Evolutionary conservation across 2,113 vertebrate species (phyloP), one percentile per base, ranked within the genome.

Genomic region (Dipodomys stephensi): DNA sequence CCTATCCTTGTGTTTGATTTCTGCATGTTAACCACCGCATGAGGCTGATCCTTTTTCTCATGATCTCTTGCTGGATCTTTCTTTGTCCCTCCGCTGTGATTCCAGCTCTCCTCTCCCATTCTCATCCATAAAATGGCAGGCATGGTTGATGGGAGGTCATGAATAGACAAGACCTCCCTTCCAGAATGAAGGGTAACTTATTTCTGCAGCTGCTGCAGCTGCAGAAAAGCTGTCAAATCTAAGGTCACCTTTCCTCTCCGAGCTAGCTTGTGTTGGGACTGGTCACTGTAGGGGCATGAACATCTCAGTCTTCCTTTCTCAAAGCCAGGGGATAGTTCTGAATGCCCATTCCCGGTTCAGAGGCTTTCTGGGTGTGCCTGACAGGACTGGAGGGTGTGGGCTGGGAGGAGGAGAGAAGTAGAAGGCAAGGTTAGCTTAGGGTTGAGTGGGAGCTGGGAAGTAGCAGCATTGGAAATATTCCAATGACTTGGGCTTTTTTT

Each of bases 71-170:
- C 20, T 65, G 5, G 27, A 84, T 46, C 13, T 65, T 46, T 83
- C 72, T 77, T 35, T 77, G 62, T 22, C 84, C 49, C 49, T 62
- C 39, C 6, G 39, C 39, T 39, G 5, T 39, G 39, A 39, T 39
- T 39, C 39, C 39, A 39, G 39, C 39, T 39, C 64, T 6, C 32
- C 6, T 28, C 4, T 8, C 9, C 32, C 18, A 73, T 44, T n/a
- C 30, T 16, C 20, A 71, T 12, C 62, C 68, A 83, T 0, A 35
- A 46, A 39, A 64, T 35, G 32, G 69, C 35, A 57, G 32, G 25
- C 78, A 18, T 2, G 20, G 27, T 1, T 12, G 49, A 20, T 13
- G 0, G 7, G 46, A 13, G 5, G 39, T 7, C 16, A 62, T 2
- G 1, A 23, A 79, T 27, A 32, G 35, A 15, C 6, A 10, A 25